Base-by-base conservation (phyloP, 2,113 vertebrate genomes). In the Myotis davidii region DNA sequence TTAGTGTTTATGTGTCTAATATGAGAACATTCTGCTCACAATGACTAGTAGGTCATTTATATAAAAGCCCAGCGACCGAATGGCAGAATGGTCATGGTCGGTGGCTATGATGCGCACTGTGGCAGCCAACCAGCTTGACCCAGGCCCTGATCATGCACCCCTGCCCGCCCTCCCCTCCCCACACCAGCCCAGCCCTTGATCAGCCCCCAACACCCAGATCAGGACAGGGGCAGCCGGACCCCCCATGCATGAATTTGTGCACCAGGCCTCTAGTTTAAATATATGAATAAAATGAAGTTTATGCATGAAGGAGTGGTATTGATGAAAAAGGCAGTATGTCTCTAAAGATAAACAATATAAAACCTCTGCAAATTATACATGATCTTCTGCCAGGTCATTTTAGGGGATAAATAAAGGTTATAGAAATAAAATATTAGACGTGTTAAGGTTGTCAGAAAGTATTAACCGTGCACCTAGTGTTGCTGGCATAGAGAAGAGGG, bases 401-500 rank as follows among this genome's bases (percentile, higher is more conserved):
- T 73, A 76, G 29, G 23, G 70, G 18, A 52, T 23, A 32, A 86
- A 29, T 86, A 78, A 48, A 70, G 0, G 6, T 48, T 77, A 37
- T 16, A 74, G 32, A 64, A 88, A 85, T 56, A 90, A 81, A 92
- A 85, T 77, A 73, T 85, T 88, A 82, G n/a, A 92, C 76, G 5
- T 84, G 10, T 86, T 50, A 91, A 56, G 9, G 17, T 77, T 74
- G 67, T 83, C 77, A 88, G 34, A 90, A 91, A 77, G 59, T 70
- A 93, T 48, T 93, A 95, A 69, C 39, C 45, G 27, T 1, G 21
- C 8, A 83, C 21, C 13, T 23, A 65, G 4, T 50, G 25, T 65
- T 92, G 93, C 42, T 76, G 21, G 64, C 67, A 73, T 2, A 61
- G 8, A 88, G 0, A 17, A 90, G 34, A 94, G 12, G 4, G 1